Evolutionary conservation across 1,140 invertebrate species (phyloP).

Genomic region (Drosophila malerkotliana): DNA sequence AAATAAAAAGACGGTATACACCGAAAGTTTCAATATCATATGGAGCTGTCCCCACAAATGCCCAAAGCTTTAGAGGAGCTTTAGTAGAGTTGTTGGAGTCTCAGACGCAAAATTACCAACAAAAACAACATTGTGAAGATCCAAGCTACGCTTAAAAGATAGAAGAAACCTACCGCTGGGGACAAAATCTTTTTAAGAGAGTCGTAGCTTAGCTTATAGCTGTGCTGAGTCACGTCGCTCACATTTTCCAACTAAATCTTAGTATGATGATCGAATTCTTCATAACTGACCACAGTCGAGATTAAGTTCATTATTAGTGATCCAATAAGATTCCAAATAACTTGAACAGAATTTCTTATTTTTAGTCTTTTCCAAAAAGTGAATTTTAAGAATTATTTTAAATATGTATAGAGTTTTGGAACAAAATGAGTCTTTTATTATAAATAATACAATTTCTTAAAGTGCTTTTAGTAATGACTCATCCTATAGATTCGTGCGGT

Average conservation of each 20-base stretch:
- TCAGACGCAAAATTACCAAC: slow-evolving; percentile 6
- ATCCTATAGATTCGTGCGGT: slow-evolving; percentile 1
- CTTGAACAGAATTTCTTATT: no score
- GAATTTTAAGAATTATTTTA: background rate
- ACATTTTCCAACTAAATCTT: background rate
- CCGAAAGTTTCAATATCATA: slow-evolving; percentile 33
- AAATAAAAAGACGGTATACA: slow-evolving; percentile 2
- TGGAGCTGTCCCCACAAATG: slow-evolving; percentile 37
- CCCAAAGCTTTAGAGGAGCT: slow-evolving; percentile 43
- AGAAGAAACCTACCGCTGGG: background rate
- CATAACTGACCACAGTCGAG: background rate
- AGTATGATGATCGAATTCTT: slow-evolving; percentile 11
- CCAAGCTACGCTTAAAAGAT: slow-evolving; percentile 43
- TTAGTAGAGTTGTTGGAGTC: slow-evolving; percentile 29
- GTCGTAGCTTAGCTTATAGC: slow-evolving; percentile 2
- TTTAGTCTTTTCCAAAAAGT: background rate
- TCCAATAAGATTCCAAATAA: no score
- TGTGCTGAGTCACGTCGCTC: slow-evolving; percentile 60
- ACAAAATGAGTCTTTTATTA: background rate
- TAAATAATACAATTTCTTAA: slow-evolving; percentile 23
- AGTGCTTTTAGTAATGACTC: slow-evolving; percentile 54
- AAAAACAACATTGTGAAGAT: slow-evolving; percentile 41
- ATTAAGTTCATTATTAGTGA: no score
- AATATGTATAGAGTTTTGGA: background rate
- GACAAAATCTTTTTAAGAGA: background rate